Percentiles rank a stretch among this genome's conserved stretches.
Conservation (phyloP, 64 coral and sea anemone species). For the Montipora sp. region DNA sequence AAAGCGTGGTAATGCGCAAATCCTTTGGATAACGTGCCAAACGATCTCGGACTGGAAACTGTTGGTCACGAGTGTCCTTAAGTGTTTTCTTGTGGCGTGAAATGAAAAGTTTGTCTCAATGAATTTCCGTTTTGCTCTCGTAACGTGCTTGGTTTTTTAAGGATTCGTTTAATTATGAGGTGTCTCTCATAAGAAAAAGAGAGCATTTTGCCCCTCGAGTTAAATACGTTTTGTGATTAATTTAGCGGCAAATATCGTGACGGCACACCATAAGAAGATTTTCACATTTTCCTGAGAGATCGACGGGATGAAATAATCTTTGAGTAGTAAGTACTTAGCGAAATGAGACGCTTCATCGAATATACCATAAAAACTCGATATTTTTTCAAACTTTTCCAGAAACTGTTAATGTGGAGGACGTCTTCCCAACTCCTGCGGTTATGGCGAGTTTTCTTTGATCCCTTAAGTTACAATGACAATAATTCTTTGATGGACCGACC, state of each 20-base stretch:
- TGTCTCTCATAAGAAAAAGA: no score
- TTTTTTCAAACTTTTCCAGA: neutral
- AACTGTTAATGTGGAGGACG: neutral
- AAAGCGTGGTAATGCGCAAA: neutral
- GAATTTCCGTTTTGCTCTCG: no score
- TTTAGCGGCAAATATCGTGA: conserved; percentile 40
- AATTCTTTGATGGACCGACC: conserved; percentile 29
- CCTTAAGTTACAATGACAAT: conserved; percentile 12
- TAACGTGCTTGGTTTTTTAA: no score
- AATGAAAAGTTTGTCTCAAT: neutral
- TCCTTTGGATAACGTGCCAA: neutral
- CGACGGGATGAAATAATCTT: conserved; percentile 3
- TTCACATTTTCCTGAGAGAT: neutral
- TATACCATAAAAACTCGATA: neutral
- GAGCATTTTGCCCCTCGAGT: no score
- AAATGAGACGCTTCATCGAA: neutral
- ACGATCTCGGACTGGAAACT: neutral
- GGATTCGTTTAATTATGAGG: no score
- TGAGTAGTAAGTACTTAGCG: neutral
- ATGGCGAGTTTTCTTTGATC: conserved; percentile 30
- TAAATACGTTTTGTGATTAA: neutral
- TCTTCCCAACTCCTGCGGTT: neutral
- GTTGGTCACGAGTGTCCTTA: neutral
- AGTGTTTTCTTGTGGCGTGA: neutral
- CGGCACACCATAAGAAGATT: conserved; percentile 9